Evolutionary conservation across 2,797 vertebrate species (phyloP).

Genomic region (Geotrypetes seraphini): DNA sequence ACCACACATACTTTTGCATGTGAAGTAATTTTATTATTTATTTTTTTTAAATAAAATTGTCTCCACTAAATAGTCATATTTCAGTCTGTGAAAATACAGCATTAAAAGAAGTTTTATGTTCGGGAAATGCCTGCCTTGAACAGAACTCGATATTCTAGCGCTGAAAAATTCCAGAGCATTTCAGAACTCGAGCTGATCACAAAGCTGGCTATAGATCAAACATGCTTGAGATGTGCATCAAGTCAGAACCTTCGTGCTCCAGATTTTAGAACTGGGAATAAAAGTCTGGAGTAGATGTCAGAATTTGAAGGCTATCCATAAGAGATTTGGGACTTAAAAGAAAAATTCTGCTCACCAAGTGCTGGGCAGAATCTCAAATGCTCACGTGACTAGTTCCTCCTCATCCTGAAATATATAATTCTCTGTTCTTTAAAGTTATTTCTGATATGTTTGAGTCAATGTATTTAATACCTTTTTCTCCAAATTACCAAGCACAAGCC

Average conservation of each 20-base stretch:
- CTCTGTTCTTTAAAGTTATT: constrained; percentile 14
- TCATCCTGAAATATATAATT: constrained; percentile 16
- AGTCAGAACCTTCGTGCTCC: constrained; percentile 9
- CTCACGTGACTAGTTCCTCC: constrained; percentile 9
- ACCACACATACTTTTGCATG: no score
- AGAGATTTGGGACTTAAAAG: constrained; percentile 14
- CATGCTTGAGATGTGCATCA: constrained; percentile 15
- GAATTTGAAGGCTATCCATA: constrained; percentile 11
- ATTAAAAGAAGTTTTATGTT: no score
- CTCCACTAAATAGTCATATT: no score
- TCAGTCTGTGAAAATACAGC: no score
- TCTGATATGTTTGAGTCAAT: constrained; percentile 10
- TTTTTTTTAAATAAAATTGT: no score
- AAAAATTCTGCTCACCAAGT: constrained; percentile 9
- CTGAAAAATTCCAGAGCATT: background rate
- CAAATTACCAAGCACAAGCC: no score
- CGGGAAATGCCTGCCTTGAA: no score
- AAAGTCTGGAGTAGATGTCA: constrained; percentile 6
- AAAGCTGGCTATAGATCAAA: constrained; percentile 3
- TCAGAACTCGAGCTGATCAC: background rate
- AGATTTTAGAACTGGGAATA: constrained; percentile 15
- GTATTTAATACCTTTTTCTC: no score
- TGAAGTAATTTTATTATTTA: no score
- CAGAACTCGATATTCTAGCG: no score
- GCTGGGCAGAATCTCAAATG: constrained; percentile 13